Base-by-base conservation (phyloP, 2,113 vertebrate genomes). In the Dryoscopus gambensis region DNA sequence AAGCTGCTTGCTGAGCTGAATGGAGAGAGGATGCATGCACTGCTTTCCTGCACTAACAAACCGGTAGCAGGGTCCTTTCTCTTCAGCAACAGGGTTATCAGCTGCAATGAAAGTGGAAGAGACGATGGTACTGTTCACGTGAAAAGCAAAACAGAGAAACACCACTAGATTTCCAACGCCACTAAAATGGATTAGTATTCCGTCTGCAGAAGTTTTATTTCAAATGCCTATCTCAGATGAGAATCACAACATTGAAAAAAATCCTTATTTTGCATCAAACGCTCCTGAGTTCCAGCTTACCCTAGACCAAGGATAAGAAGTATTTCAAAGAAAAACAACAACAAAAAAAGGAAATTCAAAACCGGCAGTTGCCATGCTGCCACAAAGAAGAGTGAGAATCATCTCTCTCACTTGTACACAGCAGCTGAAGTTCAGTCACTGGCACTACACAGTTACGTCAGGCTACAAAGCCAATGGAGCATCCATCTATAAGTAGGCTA, bases 21-120 rank as follows among this genome's bases (percentile, higher is more conserved):
- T 98, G 97, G 99, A 99, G 82, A 99, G 98, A 71, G 99, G 99
- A 98, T 99, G 99, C 98, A 99, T 98, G 96, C 99, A 99, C 60
- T 99, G 99, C 97, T 98, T 99, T 97, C 98, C 99, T 82, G 99
- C 97, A 97, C 98, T 98, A 93, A 99, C 98, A 97, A 99, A 98
- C 57, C 99, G 99, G 98, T 99, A 99, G 98, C 99, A 99, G 95
- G 98, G 98, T 73, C 99, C 99, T 89, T 99, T 99, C 98, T 99
- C 99, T 96, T 99, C 99, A 44, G 96, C 98, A 96, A 99, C 95
- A 95, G 98, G 98, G 79, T 97, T 98, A 94, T 99, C 98, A 93
- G 98, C 99, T 99, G 98, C 97, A 98, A 98, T 87, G 95, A 91
- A 97, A 98, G 92, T 68, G 96, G 88, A 96, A 97, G 93, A 95